Conservation (phyloP, 2,888 invertebrate genomes). For the Agrypnus murinus region DNA sequence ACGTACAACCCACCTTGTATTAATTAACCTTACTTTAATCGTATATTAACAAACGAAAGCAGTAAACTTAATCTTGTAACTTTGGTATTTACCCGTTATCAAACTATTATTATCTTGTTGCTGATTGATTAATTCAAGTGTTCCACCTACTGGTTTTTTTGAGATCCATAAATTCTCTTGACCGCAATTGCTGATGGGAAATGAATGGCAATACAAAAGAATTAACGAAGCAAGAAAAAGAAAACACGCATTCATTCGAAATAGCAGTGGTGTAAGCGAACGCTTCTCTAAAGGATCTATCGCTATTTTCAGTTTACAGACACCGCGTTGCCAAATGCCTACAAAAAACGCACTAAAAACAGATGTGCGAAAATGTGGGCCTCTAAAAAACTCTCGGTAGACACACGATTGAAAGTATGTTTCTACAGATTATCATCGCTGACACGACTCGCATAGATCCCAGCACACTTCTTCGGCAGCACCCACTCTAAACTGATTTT, state of each 20-base stretch:
- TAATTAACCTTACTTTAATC: too few relatives aligned
- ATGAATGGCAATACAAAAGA: constrained; percentile 2
- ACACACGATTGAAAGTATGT: constrained; percentile 26
- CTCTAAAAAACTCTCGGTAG: constrained; percentile 27
- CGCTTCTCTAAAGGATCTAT: constrained; percentile 55
- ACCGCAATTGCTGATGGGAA: constrained; percentile 10
- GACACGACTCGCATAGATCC: constrained; percentile 11
- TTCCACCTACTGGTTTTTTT: constrained; percentile 2
- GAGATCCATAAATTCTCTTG: constrained; percentile 9
- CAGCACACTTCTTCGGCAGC: constrained; percentile 12
- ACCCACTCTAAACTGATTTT: not conserved
- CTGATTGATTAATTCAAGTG: constrained; percentile 15
- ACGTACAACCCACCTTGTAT: too few relatives aligned
- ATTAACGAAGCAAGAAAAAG: constrained; percentile 22
- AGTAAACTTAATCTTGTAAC: too few relatives aligned
- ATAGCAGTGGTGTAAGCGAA: constrained; percentile 27
- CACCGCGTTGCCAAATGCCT: constrained; percentile 63
- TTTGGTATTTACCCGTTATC: too few relatives aligned
- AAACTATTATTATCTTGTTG: too few relatives aligned
- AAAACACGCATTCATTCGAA: constrained; percentile 24
- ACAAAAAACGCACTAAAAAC: constrained; percentile 54
- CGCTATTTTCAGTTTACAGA: constrained; percentile 65
- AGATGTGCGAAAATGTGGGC: constrained; percentile 46
- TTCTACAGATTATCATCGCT: constrained; percentile 24
- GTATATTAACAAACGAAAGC: too few relatives aligned